Conservation (phyloP, 2,888 invertebrate species). For the Anticlea derivata region DNA sequence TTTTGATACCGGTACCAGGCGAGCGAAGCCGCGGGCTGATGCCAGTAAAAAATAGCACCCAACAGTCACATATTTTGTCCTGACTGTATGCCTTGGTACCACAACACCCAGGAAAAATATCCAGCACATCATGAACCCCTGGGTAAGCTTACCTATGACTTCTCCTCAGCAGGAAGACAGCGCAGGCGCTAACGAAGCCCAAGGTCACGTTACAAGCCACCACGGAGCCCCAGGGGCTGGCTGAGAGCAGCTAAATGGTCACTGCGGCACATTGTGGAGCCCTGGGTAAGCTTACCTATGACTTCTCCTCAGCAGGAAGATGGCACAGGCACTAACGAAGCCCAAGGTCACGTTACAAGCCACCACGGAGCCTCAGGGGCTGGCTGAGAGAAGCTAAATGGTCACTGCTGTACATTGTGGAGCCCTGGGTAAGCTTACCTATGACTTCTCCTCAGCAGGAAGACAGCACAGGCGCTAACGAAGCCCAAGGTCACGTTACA, state of each 20-base stretch:
- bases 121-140: no score
- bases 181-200: conserved; percentile 80
- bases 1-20: no score
- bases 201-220: conserved; percentile 83
- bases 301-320: conserved; percentile 84
- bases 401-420: conserved; percentile 85
- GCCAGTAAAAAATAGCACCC: no score
- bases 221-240: conserved; percentile 72
- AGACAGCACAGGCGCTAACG: conserved; percentile 80
- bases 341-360: conserved; percentile 84
- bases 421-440: conserved; percentile 85
- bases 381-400: conserved; percentile 63
- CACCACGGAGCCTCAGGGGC: conserved; percentile 75
- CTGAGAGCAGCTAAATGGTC: conserved; percentile 66
- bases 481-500: conserved; percentile 85
- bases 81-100: no score
- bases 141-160: conserved; percentile 86
- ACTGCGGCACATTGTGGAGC: no score
- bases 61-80: no score
- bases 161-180: conserved; percentile 84
- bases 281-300: conserved; percentile 87
- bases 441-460: conserved; percentile 86
- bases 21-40: no score
- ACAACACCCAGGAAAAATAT: no score
- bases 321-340: conserved; percentile 81